Conservation (phyloP, 2,113 vertebrate species). For the Plectropomus leopardus region DNA sequence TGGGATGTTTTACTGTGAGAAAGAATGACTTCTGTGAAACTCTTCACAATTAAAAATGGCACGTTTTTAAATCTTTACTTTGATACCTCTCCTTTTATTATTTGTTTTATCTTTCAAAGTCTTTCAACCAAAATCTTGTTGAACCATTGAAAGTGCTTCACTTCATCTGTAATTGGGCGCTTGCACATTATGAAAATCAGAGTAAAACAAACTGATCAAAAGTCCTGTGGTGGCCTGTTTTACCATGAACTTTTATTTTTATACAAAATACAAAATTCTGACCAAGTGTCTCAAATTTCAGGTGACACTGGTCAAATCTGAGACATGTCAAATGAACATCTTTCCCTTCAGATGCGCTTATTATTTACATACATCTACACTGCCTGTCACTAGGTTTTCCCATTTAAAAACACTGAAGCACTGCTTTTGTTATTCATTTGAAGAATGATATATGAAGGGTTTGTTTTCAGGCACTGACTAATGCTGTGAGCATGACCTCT, state of each 20-base stretch:
- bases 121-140: neutral
- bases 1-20: slow-evolving; percentile 22
- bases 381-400: neutral
- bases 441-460: neutral
- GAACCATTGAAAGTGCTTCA: neutral
- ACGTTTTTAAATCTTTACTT: slow-evolving; percentile 39
- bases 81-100: neutral
- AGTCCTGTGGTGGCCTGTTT: slow-evolving; percentile 35
- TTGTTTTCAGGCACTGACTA: slow-evolving; percentile 6
- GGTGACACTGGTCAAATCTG: slow-evolving; percentile 47
- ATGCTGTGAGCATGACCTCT: neutral
- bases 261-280: slow-evolving; percentile 87
- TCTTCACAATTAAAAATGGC: slow-evolving; percentile 27
- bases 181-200: neutral
- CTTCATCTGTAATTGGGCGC: neutral
- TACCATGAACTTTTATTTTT: slow-evolving; percentile 72
- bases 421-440: neutral
- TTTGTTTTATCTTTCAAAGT: neutral
- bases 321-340: slow-evolving; percentile 43
- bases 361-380: slow-evolving; percentile 48
- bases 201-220: neutral
- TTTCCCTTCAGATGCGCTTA: slow-evolving; percentile 36
- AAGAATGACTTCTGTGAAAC: neutral
- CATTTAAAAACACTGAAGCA: slow-evolving; percentile 20
- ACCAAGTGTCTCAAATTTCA: slow-evolving; percentile 62